Evolutionary conservation across 2,113 vertebrate genomes (phyloP).

Genomic region (Bagarius yarrelli): DNA sequence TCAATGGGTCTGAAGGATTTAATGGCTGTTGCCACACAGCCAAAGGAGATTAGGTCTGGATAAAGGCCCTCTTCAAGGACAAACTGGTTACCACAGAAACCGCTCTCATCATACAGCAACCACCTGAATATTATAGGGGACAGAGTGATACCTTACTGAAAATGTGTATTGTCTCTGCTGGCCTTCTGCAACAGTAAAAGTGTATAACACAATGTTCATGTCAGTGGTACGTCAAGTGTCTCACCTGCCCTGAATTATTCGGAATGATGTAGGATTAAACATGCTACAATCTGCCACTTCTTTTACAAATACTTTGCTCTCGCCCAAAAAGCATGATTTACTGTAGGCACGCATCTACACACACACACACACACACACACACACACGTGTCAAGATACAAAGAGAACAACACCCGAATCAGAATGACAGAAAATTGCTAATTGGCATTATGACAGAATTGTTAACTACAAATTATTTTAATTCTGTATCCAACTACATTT

Average conservation of each 20-base stretch:
- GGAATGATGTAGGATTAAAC: constrained; percentile 76
- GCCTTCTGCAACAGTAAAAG: background rate
- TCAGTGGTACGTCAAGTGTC: constrained; percentile 41
- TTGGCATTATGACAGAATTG: background rate
- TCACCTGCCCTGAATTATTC: constrained; percentile 84
- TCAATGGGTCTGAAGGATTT: constrained; percentile 79
- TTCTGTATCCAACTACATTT: background rate
- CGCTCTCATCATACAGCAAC: constrained; percentile 77
- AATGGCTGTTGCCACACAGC: constrained; percentile 71
- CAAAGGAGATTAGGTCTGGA: constrained; percentile 77
- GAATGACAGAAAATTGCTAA: background rate
- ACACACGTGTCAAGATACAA: background rate
- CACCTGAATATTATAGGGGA: constrained; percentile 65
- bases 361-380: constrained; percentile 42
- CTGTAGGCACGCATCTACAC: constrained; percentile 80
- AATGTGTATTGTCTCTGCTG: background rate
- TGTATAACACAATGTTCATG: background rate
- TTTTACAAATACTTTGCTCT: constrained; percentile 72
- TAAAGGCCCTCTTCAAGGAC: constrained; percentile 84
- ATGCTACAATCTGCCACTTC: constrained; percentile 69
- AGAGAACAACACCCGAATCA: background rate
- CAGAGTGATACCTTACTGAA: constrained; percentile 3
- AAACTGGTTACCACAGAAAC: constrained; percentile 72
- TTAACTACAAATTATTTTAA: background rate
- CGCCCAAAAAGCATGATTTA: constrained; percentile 73